Evolutionary conservation across 2,113 vertebrate genomes (phyloP), one percentile per base, ranked within the genome.

Genomic region (Melozone crissalis): DNA sequence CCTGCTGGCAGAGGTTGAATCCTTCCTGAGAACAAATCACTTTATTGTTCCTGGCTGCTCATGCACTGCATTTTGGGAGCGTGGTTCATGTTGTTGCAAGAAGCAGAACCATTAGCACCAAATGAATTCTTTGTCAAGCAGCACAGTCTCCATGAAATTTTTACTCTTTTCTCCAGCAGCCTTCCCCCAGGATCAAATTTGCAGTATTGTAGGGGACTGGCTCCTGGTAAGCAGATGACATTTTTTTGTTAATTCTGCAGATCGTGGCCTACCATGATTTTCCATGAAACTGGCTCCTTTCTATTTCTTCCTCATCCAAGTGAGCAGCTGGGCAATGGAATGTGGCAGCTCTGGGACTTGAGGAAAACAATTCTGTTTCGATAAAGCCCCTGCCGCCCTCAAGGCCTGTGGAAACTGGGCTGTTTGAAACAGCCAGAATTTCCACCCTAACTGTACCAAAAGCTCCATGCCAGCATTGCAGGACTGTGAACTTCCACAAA

Each of bases 11-110:
- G 75, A 31, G 68, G 33, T 35, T 57, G 87, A 94, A 96, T 90
- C 81, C 84, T 93, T 91, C 94, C 85, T 75, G 91, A 93, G 95
- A 97, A 97, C 95, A 97, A 93, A 88, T 95, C 76, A 22, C 72
- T 54, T 57, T 79, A 94, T 96, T 97, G 94, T 97, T 94, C 22
- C 1, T 75, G 66, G 37, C 78, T 84, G 94, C 66, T 95, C 92
- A 83, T 68, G 87, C 76, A 11, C 76, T 94, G 95, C 94, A 77
- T 89, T 93, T 95, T 39, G 82, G 95, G 82, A 93, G n/a, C 1
- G 2, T 90, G 90, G 31, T 90, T 94, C 54, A 3, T 79, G 82
- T 94, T 91, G 93, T 91, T 78, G 92, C 89, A 89, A 94, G 93
- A 46, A 95, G 75, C 55, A 52, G 79, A 81, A 62, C 67, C 46